phyloP scores from a whole-genome alignment of 2,113 vertebrate genomes.

The Propithecus coquereli region DNA sequence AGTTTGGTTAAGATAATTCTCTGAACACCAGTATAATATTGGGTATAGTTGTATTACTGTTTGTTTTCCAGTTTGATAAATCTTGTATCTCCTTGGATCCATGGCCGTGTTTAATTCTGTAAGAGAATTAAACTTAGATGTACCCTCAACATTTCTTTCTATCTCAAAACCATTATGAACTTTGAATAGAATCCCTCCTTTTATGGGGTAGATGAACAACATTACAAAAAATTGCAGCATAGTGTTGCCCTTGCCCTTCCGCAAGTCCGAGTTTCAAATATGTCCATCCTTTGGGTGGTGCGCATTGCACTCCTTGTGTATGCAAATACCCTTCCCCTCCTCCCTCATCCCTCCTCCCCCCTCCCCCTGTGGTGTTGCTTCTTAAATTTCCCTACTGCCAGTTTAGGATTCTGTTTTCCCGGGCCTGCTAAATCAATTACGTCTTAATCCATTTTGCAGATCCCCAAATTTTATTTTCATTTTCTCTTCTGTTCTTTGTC shows the following conservation, averaged over 20 bases:
- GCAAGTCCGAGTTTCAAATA: too few relatives aligned
- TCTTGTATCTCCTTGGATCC: slow-evolving; percentile 2
- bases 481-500: neutral
- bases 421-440: neutral
- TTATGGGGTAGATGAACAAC: neutral
- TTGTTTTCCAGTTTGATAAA: slow-evolving; percentile 28
- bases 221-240: neutral
- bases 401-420: neutral
- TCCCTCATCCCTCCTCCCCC: too few relatives aligned
- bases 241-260: too few relatives aligned
- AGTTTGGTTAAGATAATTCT: slow-evolving; percentile 18
- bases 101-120: neutral
- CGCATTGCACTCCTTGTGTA: too few relatives aligned
- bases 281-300: too few relatives aligned
- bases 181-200: neutral
- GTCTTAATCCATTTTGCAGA: neutral
- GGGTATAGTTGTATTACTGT: neutral
- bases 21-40: neutral
- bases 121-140: neutral
- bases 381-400: neutral
- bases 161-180: neutral
- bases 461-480: neutral
- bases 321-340: too few relatives aligned
- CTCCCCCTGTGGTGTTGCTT: neutral
- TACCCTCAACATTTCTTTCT: neutral